These are phyloP conservation scores for Petrosia ficiformis DNA, from an alignment of 37 sponge, comb jelly and placozoan genomes.

Conservation along the genomic window DNA sequence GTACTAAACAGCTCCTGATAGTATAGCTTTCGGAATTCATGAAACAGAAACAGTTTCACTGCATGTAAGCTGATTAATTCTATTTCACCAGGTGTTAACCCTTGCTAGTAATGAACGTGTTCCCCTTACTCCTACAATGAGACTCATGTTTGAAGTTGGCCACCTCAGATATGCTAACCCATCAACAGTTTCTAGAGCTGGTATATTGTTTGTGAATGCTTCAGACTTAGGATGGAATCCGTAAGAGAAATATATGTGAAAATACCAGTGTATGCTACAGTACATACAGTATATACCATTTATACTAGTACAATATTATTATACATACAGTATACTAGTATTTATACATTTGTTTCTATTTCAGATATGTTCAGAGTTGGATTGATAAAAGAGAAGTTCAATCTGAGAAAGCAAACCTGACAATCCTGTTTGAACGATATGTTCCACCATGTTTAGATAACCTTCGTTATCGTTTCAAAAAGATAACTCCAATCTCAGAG, in stretches of 20 bases:
- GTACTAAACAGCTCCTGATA: background rate
- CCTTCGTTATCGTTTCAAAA: slow-evolving; percentile 88
- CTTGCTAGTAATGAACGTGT: slow-evolving; percentile 97
- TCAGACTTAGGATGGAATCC: slow-evolving; percentile 99
- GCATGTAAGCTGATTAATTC: background rate
- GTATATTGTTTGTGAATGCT: slow-evolving; percentile 95
- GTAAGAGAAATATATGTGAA: slow-evolving; percentile 38
- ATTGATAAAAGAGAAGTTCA: slow-evolving; percentile 95
- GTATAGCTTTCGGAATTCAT: background rate
- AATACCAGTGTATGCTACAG: background rate
- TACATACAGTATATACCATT: background rate
- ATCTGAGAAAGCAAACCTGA: slow-evolving; percentile 95
- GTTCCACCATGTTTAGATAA: slow-evolving; percentile 90
- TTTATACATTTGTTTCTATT: background rate
- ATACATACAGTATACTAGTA: slow-evolving; percentile 22
- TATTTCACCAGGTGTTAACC: slow-evolving; percentile 72
- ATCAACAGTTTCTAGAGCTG: slow-evolving; percentile 96
- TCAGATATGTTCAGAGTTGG: slow-evolving; percentile 88
- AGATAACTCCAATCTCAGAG: slow-evolving; percentile 96
- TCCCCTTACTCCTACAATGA: slow-evolving; percentile 95
- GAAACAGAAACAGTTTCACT: background rate
- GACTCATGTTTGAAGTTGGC: slow-evolving; percentile 98
- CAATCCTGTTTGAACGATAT: slow-evolving; percentile 96
- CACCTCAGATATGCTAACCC: slow-evolving; percentile 94
- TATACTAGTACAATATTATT: slow-evolving; percentile 1